A percentile compares a stretch with the other conserved stretches of the same genome.
Conservation (phyloP, 2,113 vertebrate species). For the Leucopsar rothschildi region DNA sequence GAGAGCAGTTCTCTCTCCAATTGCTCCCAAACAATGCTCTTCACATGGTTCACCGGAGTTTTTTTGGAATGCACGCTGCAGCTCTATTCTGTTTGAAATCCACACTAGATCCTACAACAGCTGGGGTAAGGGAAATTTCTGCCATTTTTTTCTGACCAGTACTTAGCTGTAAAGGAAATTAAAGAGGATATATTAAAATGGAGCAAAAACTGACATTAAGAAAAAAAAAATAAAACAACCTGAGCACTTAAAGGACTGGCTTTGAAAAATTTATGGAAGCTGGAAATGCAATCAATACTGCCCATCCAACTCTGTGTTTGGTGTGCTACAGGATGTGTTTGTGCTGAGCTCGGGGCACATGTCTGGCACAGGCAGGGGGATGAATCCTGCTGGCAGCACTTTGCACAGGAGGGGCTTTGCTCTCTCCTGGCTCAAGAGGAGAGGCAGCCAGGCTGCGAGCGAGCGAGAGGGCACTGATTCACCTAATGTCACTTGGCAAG, state of each 20-base stretch:
- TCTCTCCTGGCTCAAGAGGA: not conserved
- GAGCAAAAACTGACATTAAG: not conserved
- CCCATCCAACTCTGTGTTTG: not conserved
- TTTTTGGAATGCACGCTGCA: not conserved
- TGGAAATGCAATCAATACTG: not conserved
- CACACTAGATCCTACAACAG: not conserved
- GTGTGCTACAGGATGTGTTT: not conserved
- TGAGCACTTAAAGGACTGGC: not conserved
- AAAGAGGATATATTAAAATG: conserved; percentile 4
- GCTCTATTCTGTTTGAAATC: conserved; percentile 40
- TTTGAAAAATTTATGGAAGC: not conserved
- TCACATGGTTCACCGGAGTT: not conserved
- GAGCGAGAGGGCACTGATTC: not conserved
- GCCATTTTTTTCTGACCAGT: conserved; percentile 26
- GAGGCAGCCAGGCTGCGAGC: not conserved
- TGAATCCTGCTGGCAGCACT: not conserved
- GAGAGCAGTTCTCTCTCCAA: not conserved
- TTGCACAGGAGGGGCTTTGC: not conserved
- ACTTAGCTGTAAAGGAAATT: conserved; percentile 31
- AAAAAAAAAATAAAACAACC: not conserved
- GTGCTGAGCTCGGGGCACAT: not conserved
- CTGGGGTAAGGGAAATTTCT: conserved; percentile 56
- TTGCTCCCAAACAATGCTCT: conserved; percentile 12
- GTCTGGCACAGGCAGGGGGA: not conserved
- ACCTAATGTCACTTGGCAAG: conserved; percentile 7